Evolutionary conservation across 2,113 vertebrate genomes (phyloP).

Genomic region (Cairina moschata): DNA sequence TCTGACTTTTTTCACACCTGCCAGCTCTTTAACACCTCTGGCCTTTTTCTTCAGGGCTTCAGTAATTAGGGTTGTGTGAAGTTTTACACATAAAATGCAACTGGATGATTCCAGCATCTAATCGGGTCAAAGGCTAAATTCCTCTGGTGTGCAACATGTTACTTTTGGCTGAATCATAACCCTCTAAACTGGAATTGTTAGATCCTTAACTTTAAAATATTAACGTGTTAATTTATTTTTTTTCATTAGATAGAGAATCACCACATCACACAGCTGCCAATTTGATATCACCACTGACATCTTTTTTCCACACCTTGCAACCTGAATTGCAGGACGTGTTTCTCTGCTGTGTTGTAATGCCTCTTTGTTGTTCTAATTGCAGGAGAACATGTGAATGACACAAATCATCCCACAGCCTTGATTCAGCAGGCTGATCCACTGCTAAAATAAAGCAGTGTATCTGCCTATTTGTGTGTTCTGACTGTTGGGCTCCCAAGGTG

Average conservation of each 20-base stretch:
- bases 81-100: slow-evolving; percentile 57
- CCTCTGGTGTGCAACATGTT: slow-evolving; percentile 35
- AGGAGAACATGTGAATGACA: background rate
- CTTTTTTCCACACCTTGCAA: background rate
- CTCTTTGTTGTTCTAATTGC: background rate
- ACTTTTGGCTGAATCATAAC: slow-evolving; percentile 28
- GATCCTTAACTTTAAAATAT: slow-evolving; percentile 30
- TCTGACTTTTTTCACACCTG: slow-evolving; percentile 44
- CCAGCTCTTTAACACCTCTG: slow-evolving; percentile 15
- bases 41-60: slow-evolving; percentile 50
- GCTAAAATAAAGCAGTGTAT: background rate
- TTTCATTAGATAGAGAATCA: background rate
- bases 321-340: background rate
- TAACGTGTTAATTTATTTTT: background rate
- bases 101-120: slow-evolving; percentile 52
- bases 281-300: background rate
- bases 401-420: background rate
- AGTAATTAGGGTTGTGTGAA: slow-evolving; percentile 63
- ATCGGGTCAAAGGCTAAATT: slow-evolving; percentile 70
- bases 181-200: background rate
- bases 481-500: background rate
- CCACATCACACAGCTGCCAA: background rate
- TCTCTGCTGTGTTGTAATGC: background rate
- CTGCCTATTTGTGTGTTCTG: background rate
- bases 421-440: background rate